Percentiles rank a stretch among this genome's conserved stretches.
These are phyloP conservation scores for Hemistola chrysoprasaria DNA, from an alignment of 2,888 invertebrate species.

Conservation along the genomic window DNA sequence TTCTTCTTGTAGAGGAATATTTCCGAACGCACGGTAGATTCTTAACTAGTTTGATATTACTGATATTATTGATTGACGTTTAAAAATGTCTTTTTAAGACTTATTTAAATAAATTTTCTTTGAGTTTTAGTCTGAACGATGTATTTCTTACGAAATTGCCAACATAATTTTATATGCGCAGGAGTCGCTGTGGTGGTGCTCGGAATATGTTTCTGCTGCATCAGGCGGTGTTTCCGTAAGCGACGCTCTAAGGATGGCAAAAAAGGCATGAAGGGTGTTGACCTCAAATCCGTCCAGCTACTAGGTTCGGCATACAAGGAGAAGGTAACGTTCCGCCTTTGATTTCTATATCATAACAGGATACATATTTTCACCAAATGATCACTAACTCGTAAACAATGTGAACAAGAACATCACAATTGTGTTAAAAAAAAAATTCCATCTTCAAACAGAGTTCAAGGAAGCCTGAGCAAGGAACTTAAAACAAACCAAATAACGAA, in stretches of 20 bases:
- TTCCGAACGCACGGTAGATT: too few species aligned
- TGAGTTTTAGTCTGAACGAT: too few species aligned
- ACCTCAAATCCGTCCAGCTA: conserved; percentile 97
- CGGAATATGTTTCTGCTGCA: conserved; percentile 95
- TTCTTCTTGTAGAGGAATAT: too few species aligned
- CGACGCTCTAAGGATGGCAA: conserved; percentile 96
- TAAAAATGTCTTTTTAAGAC: too few species aligned
- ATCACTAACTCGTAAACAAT: too few species aligned
- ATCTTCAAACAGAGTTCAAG: conserved; percentile 5
- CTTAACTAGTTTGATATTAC: too few species aligned
- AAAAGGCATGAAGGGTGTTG: conserved; percentile 96
- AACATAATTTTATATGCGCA: conserved; percentile 44
- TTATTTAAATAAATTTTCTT: too few species aligned
- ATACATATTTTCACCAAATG: conserved; percentile 3
- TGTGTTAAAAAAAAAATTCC: not conserved
- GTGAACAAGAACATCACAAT: too few species aligned
- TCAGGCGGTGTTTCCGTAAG: conserved; percentile 95
- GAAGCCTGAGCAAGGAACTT: not conserved
- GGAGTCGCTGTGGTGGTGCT: conserved; percentile 90
- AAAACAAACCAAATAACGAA: not conserved
- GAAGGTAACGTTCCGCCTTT: conserved; percentile 88
- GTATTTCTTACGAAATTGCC: too few species aligned
- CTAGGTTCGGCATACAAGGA: conserved; percentile 98
- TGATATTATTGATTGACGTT: too few species aligned
- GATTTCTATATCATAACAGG: too few species aligned